Percentiles rank a stretch among this genome's conserved stretches.
Conservation (phyloP, 2,888 invertebrate genomes). For the Andrena bucephala region DNA sequence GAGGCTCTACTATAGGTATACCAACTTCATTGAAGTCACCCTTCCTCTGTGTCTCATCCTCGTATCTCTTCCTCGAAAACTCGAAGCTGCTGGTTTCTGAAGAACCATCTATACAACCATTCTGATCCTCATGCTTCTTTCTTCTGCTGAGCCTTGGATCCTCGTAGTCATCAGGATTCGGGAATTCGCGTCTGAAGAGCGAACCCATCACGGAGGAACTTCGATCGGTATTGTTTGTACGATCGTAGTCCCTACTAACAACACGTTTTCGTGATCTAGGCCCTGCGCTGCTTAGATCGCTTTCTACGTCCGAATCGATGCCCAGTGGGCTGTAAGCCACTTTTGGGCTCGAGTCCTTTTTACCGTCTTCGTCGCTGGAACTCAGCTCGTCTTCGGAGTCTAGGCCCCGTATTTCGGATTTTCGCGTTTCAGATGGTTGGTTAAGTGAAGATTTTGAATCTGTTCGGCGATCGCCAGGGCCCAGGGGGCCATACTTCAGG, state of each 20-base stretch:
- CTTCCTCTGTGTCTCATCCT: constrained; percentile 30
- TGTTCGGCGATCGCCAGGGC: constrained; percentile 75
- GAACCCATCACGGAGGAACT: constrained; percentile 22
- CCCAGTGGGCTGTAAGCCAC: constrained; percentile 80
- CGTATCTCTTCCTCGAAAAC: constrained; percentile 63
- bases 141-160: constrained; percentile 52
- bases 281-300: constrained; percentile 73
- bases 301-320: constrained; percentile 82
- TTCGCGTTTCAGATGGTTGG: constrained; percentile 6
- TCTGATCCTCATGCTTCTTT: constrained; percentile 31
- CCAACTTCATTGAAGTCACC: constrained; percentile 84
- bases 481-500: constrained; percentile 78
- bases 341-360: constrained; percentile 66
- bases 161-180: constrained; percentile 79
- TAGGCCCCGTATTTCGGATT: constrained; percentile 32
- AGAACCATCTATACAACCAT: constrained; percentile 70
- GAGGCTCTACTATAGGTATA: constrained; percentile 76
- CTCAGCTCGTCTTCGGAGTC: constrained; percentile 76
- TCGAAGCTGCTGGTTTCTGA: constrained; percentile 74
- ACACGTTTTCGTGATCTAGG: constrained; percentile 75
- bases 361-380: constrained; percentile 77
- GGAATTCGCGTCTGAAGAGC: constrained; percentile 66
- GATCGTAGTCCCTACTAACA: constrained; percentile 71
- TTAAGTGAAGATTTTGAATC: constrained; percentile 35
- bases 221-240: constrained; percentile 9